phyloP scores from a whole-genome alignment of 30 jellyfish, hydroid and myxozoan species.

The Hydra vulgaris region DNA sequence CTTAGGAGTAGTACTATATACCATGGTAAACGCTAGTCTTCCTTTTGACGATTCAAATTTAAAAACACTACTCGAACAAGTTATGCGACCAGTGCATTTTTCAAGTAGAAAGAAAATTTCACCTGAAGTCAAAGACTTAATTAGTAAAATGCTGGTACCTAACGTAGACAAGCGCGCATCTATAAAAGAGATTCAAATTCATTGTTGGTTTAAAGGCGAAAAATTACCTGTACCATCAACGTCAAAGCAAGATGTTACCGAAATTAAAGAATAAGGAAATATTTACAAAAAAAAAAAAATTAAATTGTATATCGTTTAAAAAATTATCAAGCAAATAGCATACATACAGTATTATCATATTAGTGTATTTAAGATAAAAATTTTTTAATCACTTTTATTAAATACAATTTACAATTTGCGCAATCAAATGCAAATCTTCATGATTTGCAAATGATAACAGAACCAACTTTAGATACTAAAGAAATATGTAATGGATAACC shows the following conservation, averaged over 20 bases:
- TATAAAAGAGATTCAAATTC: slow-evolving; percentile 61
- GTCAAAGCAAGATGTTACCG: not conserved
- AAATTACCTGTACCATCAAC: slow-evolving; percentile 30
- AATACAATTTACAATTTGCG: not conserved
- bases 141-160: slow-evolving; percentile 73
- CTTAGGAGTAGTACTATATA: slow-evolving; percentile 85
- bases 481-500: slow-evolving; percentile 34
- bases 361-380: too few relatives aligned
- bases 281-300: not conserved
- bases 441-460: slow-evolving; percentile 45
- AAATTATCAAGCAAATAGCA: too few relatives aligned
- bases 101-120: slow-evolving; percentile 88
- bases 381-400: too few relatives aligned
- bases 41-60: slow-evolving; percentile 96
- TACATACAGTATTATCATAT: too few relatives aligned
- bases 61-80: slow-evolving; percentile 94
- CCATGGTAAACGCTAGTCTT: slow-evolving; percentile 98
- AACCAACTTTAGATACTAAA: slow-evolving; percentile 67
- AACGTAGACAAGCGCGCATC: slow-evolving; percentile 51
- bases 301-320: not conserved
- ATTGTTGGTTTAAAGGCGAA: slow-evolving; percentile 76
- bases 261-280: slow-evolving; percentile 14
- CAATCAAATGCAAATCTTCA: not conserved
- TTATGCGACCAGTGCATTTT: slow-evolving; percentile 90
- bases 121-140: slow-evolving; percentile 88